phyloP scores from a whole-genome alignment of 2,113 vertebrate genomes.

The Serilophus lunatus region DNA sequence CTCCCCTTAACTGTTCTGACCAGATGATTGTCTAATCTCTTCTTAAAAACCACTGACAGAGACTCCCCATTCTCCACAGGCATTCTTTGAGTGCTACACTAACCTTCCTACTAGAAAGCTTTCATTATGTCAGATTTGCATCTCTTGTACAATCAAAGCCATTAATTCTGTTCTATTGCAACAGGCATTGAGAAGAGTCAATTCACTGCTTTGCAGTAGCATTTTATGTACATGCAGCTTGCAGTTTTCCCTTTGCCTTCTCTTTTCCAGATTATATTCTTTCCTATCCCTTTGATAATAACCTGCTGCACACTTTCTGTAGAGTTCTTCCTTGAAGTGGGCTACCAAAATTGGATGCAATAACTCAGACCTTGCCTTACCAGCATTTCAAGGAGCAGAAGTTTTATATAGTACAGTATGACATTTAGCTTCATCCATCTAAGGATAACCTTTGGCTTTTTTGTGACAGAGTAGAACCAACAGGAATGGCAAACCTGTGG shows the following conservation, averaged over 20 bases:
- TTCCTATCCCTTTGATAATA: background rate
- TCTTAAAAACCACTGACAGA: background rate
- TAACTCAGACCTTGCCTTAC: background rate
- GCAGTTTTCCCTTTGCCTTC: background rate
- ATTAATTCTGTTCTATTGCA: slow-evolving; percentile 17
- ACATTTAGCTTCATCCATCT: background rate
- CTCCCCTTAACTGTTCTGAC: background rate
- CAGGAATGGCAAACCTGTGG: background rate
- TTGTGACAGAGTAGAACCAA: background rate
- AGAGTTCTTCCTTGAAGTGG: background rate
- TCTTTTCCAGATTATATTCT: slow-evolving; percentile 15
- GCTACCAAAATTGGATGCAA: background rate
- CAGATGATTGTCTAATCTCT: background rate
- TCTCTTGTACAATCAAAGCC: background rate
- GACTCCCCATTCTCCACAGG: background rate
- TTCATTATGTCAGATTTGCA: background rate
- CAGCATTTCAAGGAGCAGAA: background rate
- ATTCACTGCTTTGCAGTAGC: background rate
- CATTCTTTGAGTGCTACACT: background rate
- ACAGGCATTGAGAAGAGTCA: background rate
- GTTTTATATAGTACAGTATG: background rate
- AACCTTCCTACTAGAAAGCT: background rate
- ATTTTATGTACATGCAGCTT: background rate
- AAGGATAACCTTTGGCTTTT: background rate
- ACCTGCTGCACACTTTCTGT: background rate